Evolutionary conservation across 2,888 invertebrate species (phyloP).

Genomic region (Eulithis prunata): DNA sequence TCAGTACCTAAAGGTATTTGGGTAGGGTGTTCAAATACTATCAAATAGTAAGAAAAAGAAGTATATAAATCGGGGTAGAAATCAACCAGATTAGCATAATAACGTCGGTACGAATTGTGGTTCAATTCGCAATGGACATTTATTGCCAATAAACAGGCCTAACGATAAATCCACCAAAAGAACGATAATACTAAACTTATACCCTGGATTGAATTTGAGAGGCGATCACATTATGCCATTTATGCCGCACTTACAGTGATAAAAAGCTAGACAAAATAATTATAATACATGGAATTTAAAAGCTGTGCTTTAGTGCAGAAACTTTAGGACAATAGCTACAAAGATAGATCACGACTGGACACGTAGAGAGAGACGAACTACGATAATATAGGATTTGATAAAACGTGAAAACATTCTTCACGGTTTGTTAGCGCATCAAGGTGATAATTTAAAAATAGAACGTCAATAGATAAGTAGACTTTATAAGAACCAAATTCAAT

Average conservation of each 20-base stretch:
- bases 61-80: constrained; percentile 14
- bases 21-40: neutral
- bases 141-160: constrained; percentile 45
- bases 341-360: neutral
- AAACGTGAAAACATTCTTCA: constrained; percentile 19
- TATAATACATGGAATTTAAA: no score
- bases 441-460: constrained; percentile 6
- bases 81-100: constrained; percentile 31
- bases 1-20: no score
- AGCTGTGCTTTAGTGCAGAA: no score
- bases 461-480: neutral
- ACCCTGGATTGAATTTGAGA: constrained; percentile 2
- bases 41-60: constrained; percentile 1
- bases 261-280: no score
- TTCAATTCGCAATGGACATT: constrained; percentile 41
- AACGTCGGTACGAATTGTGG: constrained; percentile 32
- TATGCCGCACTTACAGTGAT: no score
- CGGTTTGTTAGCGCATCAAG: constrained; percentile 27
- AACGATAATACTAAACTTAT: constrained; percentile 29
- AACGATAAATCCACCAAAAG: constrained; percentile 38
- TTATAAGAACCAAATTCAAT: neutral
- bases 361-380: constrained; percentile 5
- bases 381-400: neutral
- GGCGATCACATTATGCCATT: no score
- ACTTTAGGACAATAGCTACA: no score